Evolutionary conservation across 2,888 invertebrate genomes (phyloP), one percentile per base, ranked within the genome.

Genomic region (Acheta domesticus): DNA sequence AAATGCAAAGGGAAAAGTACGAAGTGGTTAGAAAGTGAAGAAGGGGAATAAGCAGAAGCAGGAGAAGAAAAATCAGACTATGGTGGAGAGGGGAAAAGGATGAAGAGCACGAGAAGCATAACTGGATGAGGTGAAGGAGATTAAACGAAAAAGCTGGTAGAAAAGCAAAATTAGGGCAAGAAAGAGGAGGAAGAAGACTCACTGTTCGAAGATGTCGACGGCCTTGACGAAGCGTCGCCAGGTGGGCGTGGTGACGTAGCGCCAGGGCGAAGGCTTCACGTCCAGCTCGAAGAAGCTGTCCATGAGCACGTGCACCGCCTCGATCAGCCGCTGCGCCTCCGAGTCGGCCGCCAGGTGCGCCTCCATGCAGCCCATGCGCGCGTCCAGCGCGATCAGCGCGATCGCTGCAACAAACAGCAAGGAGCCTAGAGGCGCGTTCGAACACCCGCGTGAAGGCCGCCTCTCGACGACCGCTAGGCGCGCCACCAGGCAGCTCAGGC

Each of bases 131-230:
- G 36, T 36, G 5, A 8, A 36, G 36, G 8, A 36, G 1, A 1
- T 36, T 5, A 36, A 36, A 8, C 2, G 36, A 8, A 36, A 8
- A 36, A 36, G 8, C 1, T 36, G 36, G 5, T 5, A 5, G 5
- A n/a, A 3, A 8, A 5, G 36, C 36, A 36, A 36, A 36, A 8
- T 1, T 8, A 36, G 36, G 5, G 36, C 36, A 0, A 36, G 36
- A 36, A 0, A 36, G 36, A 36, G 36, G 36, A 0, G 8, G n/a
- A 62, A 62, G 14, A 16, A 19, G 16, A 83, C 83, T 83, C 85
- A 88, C 88, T 86, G 83, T 77, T 88, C 87, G 80, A 87, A 84
- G 75, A 82, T 84, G 83, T 86, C 86, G 86, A 89, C 85, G 77
- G 84, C 86, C 80, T 83, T 82, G 75, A 86, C 84, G 48, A 84